Evolutionary conservation across 2,888 invertebrate genomes (phyloP).

Genomic region (Habroteleia sp.): DNA sequence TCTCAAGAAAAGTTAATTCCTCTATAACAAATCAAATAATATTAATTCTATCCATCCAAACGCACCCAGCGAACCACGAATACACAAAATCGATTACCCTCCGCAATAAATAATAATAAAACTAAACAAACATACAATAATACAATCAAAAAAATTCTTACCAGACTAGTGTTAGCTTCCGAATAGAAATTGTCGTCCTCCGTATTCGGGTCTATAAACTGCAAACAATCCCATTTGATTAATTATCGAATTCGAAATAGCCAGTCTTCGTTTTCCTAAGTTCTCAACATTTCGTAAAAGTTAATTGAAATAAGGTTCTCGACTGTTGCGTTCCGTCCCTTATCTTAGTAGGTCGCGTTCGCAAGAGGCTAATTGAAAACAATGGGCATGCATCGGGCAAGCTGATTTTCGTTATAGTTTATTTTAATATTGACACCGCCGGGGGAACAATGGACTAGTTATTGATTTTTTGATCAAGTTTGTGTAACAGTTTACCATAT

Average conservation of each 20-base stretch:
- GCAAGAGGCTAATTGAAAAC: constrained; percentile 18
- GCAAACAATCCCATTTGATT: too few relatives aligned
- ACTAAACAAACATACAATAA: too few relatives aligned
- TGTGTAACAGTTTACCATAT: constrained; percentile 83
- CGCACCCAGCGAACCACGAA: too few relatives aligned
- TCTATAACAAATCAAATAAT: too few relatives aligned
- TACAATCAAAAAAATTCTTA: constrained; percentile 81
- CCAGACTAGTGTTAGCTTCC: constrained; percentile 86
- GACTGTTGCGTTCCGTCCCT: constrained; percentile 14
- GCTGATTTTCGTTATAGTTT: constrained; percentile 20
- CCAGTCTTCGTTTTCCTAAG: too few relatives aligned
- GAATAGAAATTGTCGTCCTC: constrained; percentile 91
- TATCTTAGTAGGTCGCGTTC: constrained; percentile 47
- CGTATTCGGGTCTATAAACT: constrained; percentile 88
- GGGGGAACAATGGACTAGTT: constrained; percentile 6
- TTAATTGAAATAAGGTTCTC: constrained; percentile 12
- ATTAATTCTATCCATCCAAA: too few relatives aligned
- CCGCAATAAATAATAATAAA: too few relatives aligned
- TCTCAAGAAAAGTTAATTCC: too few relatives aligned
- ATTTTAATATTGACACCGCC: constrained; percentile 2
- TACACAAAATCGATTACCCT: too few relatives aligned
- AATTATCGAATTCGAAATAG: too few relatives aligned
- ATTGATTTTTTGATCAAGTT: constrained; percentile 18
- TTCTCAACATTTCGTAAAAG: constrained; percentile 11
- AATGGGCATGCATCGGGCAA: constrained; percentile 17